These are phyloP conservation scores for Panthera leo DNA, from an alignment of 2,113 vertebrate genomes.

Conservation along the genomic window DNA sequence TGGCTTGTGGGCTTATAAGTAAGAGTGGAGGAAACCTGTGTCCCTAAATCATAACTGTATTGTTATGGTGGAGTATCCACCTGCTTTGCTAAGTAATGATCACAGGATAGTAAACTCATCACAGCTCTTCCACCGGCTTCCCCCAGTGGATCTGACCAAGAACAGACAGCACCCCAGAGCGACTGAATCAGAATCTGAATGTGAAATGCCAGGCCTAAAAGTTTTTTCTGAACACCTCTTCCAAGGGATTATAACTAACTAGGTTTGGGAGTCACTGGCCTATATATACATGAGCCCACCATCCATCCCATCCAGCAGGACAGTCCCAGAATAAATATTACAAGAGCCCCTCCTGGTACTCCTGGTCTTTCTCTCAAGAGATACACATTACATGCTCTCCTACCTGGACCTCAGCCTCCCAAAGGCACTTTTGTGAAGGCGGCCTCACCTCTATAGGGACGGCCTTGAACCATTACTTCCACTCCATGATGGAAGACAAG, in stretches of 20 bases:
- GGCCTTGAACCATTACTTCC: not conserved
- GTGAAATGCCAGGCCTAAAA: not conserved
- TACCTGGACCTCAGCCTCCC: not conserved
- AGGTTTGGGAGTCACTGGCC: not conserved
- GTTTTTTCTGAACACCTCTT: not conserved
- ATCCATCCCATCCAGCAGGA: not conserved
- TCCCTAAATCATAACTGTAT: not conserved
- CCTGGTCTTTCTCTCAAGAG: not conserved
- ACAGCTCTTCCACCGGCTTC: not conserved
- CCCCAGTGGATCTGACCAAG: not conserved
- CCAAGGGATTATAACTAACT: not conserved
- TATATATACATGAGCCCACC: fast-evolving
- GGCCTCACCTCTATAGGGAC: fast-evolving
- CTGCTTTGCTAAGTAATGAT: not conserved
- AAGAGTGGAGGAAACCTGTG: not conserved
- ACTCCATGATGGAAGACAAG: not conserved
- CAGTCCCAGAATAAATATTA: not conserved
- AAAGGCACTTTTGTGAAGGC: not conserved
- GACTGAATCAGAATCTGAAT: not conserved
- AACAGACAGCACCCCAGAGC: not conserved
- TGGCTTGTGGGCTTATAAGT: not conserved
- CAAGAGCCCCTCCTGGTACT: not conserved
- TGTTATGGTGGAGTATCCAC: not conserved
- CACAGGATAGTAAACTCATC: not conserved
- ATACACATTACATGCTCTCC: not conserved